Base-by-base conservation (phyloP, 2,797 vertebrate genomes). In the Acomys russatus region DNA sequence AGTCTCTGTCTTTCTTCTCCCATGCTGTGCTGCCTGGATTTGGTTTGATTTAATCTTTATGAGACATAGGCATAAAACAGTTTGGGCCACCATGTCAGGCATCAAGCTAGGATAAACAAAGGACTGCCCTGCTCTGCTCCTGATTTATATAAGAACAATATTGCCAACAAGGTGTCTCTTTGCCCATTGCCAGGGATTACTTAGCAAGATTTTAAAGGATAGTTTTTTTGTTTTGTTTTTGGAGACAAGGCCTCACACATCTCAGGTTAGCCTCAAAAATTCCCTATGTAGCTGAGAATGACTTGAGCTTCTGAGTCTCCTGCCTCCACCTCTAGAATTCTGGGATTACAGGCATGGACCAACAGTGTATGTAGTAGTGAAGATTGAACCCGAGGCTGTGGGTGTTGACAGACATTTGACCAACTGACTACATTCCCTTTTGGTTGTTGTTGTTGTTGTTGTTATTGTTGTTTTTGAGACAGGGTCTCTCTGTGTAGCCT, bases 131-230 rank as follows among this genome's bases (percentile, higher is more conserved):
- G 2, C 56, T 59, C 56, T 59, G 56, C 56, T 17, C 56, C 56
- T 59, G 56, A 59, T 17, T 59, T 4, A 59, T 59, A 59, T 15
- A 59, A 59, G 56, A 59, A 59, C 56, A 59, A 17, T 17, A 59
- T 17, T 17, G 18, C 56, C 12, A 59, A 59, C 17, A 15, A 59
- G 56, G 56, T 59, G 56, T 59, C 56, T 17, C 56, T 59, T 59
- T 59, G 56, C 56, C 56, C 14, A 59, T 59, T 59, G 56, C 12
- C 56, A 59, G 17, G 15, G 56, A 12, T 3, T 49, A 76, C 73
- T 44, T 68, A 88, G 87, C 73, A 71, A 79, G 44, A 6, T 88
- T 96, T 80, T 95, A 49, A 84, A 38, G 82, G 25, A n/a, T 14
- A 80, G 35, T 14, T 80, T 44, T 56, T 68, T 7, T 35, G 61